Conservation (phyloP, 2,888 invertebrate species). For the Metallyticus violacea region DNA sequence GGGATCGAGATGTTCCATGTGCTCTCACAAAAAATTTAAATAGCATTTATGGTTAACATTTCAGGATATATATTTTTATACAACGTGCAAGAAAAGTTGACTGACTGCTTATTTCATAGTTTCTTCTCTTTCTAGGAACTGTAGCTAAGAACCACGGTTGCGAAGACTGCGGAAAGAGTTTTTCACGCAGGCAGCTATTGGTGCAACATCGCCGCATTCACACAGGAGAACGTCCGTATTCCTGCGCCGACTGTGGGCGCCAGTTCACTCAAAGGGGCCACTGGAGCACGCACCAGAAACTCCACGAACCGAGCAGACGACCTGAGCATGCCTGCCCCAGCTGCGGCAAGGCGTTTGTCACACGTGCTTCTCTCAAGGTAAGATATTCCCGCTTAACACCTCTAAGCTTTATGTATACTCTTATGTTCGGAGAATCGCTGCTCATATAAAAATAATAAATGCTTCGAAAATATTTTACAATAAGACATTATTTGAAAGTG, state of each 20-base stretch:
- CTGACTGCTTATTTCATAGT: too few species aligned
- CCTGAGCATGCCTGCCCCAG: slow-evolving; percentile 44
- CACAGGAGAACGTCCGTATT: slow-evolving; percentile 30
- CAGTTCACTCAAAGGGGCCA: slow-evolving; percentile 36
- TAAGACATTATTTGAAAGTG: too few species aligned
- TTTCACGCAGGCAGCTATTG: slow-evolving; percentile 29
- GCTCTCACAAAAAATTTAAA: too few species aligned
- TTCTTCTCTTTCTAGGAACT: neutral
- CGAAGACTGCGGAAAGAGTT: slow-evolving; percentile 32
- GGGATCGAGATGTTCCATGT: too few species aligned
- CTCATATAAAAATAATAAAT: too few species aligned
- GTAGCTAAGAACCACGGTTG: slow-evolving; percentile 25
- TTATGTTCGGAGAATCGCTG: too few species aligned
- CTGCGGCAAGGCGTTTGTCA: slow-evolving; percentile 47
- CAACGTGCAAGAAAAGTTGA: too few species aligned
- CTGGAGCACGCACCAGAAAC: slow-evolving; percentile 36
- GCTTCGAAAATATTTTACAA: too few species aligned
- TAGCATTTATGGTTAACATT: too few species aligned
- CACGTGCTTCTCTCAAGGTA: slow-evolving; percentile 47
- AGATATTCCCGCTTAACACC: neutral
- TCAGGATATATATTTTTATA: too few species aligned
- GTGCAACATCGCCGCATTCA: slow-evolving; percentile 29
- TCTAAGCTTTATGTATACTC: neutral
- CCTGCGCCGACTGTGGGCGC: slow-evolving; percentile 35
- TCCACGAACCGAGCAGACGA: slow-evolving; percentile 34